Evolutionary conservation across 1,140 invertebrate genomes (phyloP).

Genomic region (Pogonus chalceus): DNA sequence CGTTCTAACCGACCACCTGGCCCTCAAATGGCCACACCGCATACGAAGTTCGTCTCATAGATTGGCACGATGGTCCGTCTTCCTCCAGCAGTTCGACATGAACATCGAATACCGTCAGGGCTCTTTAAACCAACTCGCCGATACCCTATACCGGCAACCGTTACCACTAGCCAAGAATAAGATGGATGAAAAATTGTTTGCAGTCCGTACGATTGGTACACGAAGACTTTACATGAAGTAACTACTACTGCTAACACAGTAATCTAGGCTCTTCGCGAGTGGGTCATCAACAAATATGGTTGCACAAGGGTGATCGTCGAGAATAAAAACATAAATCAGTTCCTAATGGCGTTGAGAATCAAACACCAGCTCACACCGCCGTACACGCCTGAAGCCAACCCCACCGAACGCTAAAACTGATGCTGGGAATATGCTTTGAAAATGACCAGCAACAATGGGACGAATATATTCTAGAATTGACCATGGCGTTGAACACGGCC

Average conservation of each 20-base stretch:
- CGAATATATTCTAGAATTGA: too few species aligned
- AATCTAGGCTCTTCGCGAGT: slow-evolving; percentile 16
- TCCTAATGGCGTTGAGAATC: too few species aligned
- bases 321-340: neutral
- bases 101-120: slow-evolving; percentile 19
- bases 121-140: slow-evolving; percentile 19
- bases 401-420: slow-evolving; percentile 30
- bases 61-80: slow-evolving; percentile 23
- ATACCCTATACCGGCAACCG: slow-evolving; percentile 17
- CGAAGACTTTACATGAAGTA: neutral
- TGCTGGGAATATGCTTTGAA: too few species aligned
- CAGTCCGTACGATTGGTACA: slow-evolving; percentile 8
- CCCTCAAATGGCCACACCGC: slow-evolving; percentile 21
- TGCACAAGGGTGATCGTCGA: slow-evolving; percentile 19
- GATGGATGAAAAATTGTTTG: too few species aligned
- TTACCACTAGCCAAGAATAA: neutral
- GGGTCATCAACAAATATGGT: slow-evolving; percentile 22
- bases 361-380: too few species aligned
- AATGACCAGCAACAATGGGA: too few species aligned
- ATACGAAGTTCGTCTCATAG: slow-evolving; percentile 16
- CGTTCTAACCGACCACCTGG: slow-evolving; percentile 34
- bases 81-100: slow-evolving; percentile 29
- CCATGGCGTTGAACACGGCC: too few species aligned
- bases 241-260: slow-evolving; percentile 18
- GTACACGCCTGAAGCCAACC: slow-evolving; percentile 34